phyloP scores from a whole-genome alignment of 2,113 vertebrate species.

The Clarias macrocephalus region DNA sequence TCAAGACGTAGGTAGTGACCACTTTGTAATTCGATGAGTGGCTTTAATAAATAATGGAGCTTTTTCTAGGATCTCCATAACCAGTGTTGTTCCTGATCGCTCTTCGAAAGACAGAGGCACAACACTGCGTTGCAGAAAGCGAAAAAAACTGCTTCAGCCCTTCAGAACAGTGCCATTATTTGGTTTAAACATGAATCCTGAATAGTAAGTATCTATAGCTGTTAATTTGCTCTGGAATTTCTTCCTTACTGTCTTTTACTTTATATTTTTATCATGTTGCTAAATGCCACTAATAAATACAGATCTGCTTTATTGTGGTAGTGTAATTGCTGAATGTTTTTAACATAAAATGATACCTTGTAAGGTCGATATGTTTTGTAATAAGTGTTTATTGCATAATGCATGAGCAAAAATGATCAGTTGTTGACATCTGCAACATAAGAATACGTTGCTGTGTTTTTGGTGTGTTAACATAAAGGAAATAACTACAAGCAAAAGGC shows the following conservation, averaged over 20 bases:
- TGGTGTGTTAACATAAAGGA: background rate
- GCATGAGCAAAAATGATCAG: background rate
- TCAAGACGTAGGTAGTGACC: conserved; percentile 54
- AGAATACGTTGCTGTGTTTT: background rate
- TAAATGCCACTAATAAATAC: background rate
- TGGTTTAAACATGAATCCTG: conserved; percentile 58
- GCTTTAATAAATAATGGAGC: conserved; percentile 61
- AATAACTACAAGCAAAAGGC: background rate
- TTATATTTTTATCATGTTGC: background rate
- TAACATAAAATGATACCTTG: background rate
- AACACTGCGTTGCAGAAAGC: background rate
- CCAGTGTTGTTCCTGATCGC: conserved; percentile 50
- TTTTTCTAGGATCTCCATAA: conserved; percentile 50
- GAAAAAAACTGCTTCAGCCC: background rate
- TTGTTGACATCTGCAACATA: background rate
- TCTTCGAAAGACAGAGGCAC: conserved; percentile 38
- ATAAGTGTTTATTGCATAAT: background rate
- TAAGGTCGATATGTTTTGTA: background rate
- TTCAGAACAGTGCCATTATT: conserved; percentile 11
- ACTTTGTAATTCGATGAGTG: conserved; percentile 56
- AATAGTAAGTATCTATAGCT: conserved; percentile 59
- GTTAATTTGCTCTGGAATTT: background rate
- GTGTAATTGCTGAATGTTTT: background rate
- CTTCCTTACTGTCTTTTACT: background rate
- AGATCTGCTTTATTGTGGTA: background rate